Evolutionary conservation across 2,888 invertebrate species (phyloP), one percentile per base, ranked within the genome.

Genomic region (Halictus quadricinctus): DNA sequence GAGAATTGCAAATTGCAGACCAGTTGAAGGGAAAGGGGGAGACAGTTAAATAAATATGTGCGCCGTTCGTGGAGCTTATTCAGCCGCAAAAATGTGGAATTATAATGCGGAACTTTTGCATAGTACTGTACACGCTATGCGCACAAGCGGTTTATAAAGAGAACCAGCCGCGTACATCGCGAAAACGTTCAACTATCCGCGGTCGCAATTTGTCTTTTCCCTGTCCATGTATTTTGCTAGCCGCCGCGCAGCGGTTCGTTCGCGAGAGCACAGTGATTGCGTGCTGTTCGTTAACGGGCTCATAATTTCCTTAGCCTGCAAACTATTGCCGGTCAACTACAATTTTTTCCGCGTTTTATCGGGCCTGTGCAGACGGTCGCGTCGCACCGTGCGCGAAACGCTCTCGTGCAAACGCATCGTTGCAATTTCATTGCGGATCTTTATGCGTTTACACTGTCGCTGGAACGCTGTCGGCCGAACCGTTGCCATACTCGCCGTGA

Each of bases 91-190:
- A 50, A 21, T 50, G 2, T 21, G 21, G 21, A 50, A 7, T 21
- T 18, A 21, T 18, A 50, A 50, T 7, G 50, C 7, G 8, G 54
- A 54, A 60, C 13, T 60, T 60, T 60, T 25, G 60, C 13, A 13
- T 1, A 5, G n/a, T 5, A 25, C n/a, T 60, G 60, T 60, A 60
- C 25, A 60, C 60, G 25, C 2, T 60, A 6, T 25, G 25, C 5
- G 25, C 13, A n/a, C 21, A 66, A 21, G 43, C 54, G 12, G 75
- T 79, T 75, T 75, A 66, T 64, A 75, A 75, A 78, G 84, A 79
- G 76, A 72, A 48, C 21, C 41, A 12, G 8, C 36, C 5, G 29
- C 18, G 66, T 36, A 25, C 6, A 48, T 50, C 36, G 29, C 41
- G 48, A 50, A 77, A 77, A 69, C 69, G 48, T 46, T 36, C 48